Base-by-base conservation (phyloP, 2,113 vertebrate genomes). In the Mustela nigripes region DNA sequence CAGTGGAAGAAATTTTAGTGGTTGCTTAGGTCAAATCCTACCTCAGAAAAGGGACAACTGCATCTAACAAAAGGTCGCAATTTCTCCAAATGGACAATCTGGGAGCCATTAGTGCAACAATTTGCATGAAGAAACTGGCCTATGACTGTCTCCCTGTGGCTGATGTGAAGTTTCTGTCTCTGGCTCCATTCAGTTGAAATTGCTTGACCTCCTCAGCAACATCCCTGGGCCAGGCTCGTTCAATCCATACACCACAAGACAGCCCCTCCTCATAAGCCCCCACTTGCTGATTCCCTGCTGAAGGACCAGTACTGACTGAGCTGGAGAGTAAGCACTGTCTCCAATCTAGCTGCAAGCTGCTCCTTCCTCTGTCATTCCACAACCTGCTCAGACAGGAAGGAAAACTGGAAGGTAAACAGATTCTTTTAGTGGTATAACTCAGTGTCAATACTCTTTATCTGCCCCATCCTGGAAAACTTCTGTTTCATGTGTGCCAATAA, bases 201-300 rank as follows among this genome's bases (percentile, higher is more conserved):
- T 0, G 0, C 1, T 24, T 58, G 31, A 21, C 45, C 12, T 73
- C 16, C 3, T 84, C 7, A 11, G 8, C n/a, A 63, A 4, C 26
- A 45, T 4, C 18, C 12, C 19, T 11, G 21, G 74, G 39, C 15
- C 74, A 90, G 9, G 16, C 2, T 19, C 42, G 36, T 5, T 67
- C 15, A 84, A 6, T n/a, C 10, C 53, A 53, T 50, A 92, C 11
- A 22, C 22, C 2, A 16, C 69, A 26, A 65, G 31, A 50, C 33
- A 89, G 26, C 11, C 58, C 26, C n/a, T 69, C 11, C 62, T 24
- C 45, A 11, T 4, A 2, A 1, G 10, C 7, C 7, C 31, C 50
- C n/a, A 12, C 53, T 74, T 42, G 22, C 18, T 48, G 80, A 4
- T 1, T 4, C 26, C 7, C 15, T 10, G 42, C 58, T 58, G 5